Conservation (phyloP, 1,140 invertebrate genomes). For the Calephelis virginiensis region DNA sequence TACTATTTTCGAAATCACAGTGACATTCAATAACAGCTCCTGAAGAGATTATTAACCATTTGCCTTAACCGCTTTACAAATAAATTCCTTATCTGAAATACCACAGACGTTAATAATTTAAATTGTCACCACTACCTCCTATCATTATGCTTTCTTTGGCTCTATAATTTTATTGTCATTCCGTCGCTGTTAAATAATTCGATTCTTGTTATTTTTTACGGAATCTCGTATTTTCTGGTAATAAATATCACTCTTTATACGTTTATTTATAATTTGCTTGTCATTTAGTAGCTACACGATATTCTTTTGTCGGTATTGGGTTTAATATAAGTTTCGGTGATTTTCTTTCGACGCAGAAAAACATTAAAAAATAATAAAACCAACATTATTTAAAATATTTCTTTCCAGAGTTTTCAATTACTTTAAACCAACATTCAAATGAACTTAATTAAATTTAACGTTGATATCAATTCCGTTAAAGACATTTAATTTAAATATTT, state of each 20-base stretch:
- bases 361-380: no score
- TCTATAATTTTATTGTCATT: constrained; percentile 45
- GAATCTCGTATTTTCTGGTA: constrained; percentile 9
- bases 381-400: no score
- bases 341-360: no score
- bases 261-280: constrained; percentile 1
- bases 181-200: constrained; percentile 29
- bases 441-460: no score
- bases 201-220: constrained; percentile 9
- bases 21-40: no score
- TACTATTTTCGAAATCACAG: no score
- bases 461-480: no score
- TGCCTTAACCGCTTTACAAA: no score
- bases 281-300: background rate
- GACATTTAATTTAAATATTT: no score
- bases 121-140: constrained; percentile 1
- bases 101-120: background rate
- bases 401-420: no score
- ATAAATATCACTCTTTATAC: constrained; percentile 3
- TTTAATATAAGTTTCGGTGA: background rate
- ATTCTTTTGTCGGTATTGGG: background rate
- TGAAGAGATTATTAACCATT: no score
- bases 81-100: background rate
- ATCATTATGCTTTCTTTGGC: constrained; percentile 25
- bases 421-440: no score